Evolutionary conservation across 2,113 vertebrate species (phyloP).

Genomic region (Gavia stellata): DNA sequence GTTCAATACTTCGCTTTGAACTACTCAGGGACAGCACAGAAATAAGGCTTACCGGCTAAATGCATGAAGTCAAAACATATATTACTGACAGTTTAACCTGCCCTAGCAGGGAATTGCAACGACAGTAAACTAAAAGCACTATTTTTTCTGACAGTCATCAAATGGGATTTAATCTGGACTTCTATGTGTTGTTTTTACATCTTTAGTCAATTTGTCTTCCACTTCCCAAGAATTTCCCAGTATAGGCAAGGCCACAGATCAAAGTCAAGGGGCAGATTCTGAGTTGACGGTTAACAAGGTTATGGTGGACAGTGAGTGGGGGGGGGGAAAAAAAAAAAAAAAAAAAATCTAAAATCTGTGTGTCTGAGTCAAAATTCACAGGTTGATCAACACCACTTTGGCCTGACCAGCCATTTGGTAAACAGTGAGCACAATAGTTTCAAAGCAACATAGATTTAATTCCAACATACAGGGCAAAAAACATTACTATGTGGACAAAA

Average conservation of each 20-base stretch:
- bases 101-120: neutral
- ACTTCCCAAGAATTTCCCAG: neutral
- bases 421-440: neutral
- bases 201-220: neutral
- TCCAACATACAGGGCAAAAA: neutral
- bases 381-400: accelerated
- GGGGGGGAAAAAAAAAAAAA: neutral
- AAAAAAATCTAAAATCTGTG: neutral
- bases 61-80: neutral
- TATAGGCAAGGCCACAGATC: neutral
- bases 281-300: neutral
- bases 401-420: neutral
- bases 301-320: neutral
- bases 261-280: neutral
- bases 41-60: neutral
- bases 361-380: neutral
- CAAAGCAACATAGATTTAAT: neutral
- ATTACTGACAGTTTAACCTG: neutral
- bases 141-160: neutral
- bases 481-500: neutral
- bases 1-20: neutral
- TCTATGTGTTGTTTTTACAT: neutral
- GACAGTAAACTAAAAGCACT: neutral
- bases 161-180: neutral
- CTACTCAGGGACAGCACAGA: neutral